These are phyloP conservation scores for Phrynosoma blainvillii DNA, from an alignment of 2,113 vertebrate species.

Conservation along the genomic window DNA sequence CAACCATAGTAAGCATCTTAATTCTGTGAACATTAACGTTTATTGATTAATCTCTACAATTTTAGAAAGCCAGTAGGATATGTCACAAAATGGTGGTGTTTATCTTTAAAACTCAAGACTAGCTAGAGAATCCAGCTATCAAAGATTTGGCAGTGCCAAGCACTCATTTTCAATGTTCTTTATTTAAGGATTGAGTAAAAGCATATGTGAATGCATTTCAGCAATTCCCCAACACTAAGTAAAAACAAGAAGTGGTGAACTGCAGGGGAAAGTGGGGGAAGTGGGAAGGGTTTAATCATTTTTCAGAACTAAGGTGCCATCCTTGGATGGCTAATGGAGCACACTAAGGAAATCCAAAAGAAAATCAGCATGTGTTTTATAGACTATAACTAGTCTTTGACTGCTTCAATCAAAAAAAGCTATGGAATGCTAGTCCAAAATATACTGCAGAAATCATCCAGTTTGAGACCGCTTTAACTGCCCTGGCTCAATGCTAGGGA, in stretches of 20 bases:
- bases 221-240: not conserved
- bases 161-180: not conserved
- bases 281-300: not conserved
- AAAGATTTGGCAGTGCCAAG: not conserved
- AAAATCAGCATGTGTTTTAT: too few relatives aligned
- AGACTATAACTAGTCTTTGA: too few relatives aligned
- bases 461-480: too few relatives aligned
- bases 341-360: too few relatives aligned
- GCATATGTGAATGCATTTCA: not conserved
- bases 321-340: not conserved
- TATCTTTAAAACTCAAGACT: not conserved
- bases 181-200: not conserved
- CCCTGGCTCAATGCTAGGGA: too few relatives aligned
- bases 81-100: not conserved
- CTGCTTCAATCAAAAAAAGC: too few relatives aligned
- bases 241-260: not conserved
- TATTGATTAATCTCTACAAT: not conserved
- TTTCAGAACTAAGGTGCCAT: not conserved
- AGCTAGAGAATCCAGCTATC: not conserved
- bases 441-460: too few relatives aligned
- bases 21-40: not conserved
- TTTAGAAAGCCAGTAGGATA: not conserved
- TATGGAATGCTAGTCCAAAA: too few relatives aligned
- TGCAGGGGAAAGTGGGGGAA: not conserved
- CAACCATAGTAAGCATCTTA: not conserved